Conservation (phyloP, 2,888 invertebrate species). For the Nycteola revayana region DNA sequence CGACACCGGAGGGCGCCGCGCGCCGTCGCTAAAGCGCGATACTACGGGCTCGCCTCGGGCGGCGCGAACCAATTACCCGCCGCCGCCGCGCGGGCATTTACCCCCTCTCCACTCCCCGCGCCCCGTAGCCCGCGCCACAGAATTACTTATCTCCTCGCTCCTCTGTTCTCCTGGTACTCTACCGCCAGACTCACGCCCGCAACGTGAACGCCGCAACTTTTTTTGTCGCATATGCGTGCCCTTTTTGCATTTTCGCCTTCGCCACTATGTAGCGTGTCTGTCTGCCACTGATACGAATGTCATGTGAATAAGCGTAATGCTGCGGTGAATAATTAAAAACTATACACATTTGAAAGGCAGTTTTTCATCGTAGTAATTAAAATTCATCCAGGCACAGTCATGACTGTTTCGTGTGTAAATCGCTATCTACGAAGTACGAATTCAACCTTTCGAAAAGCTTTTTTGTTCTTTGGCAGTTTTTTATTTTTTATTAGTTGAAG, state of each 20-base stretch:
- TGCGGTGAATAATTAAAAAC: not conserved
- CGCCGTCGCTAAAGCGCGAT: conserved; percentile 80
- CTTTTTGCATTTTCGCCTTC: conserved; percentile 27
- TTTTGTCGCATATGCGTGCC: conserved; percentile 41
- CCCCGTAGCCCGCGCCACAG: conserved; percentile 44
- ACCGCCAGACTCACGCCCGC: conserved; percentile 73
- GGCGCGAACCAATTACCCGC: conserved; percentile 82
- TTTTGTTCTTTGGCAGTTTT: too few species aligned
- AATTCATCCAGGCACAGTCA: too few species aligned
- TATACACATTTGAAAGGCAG: too few species aligned
- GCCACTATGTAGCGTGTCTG: conserved; percentile 2
- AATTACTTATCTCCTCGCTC: conserved; percentile 68
- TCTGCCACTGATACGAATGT: conserved; percentile 2
- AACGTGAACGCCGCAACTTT: conserved; percentile 65
- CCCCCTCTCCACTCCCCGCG: conserved; percentile 54
- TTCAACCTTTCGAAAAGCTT: too few species aligned
- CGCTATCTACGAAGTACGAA: too few species aligned
- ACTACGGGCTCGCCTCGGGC: conserved; percentile 81
- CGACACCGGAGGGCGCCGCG: conserved; percentile 75
- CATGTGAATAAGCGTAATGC: conserved; percentile 4
- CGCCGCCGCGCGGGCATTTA: conserved; percentile 75
- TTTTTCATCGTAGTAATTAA: too few species aligned
- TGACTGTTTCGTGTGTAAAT: too few species aligned
- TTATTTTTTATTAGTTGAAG: too few species aligned
- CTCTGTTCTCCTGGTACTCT: conserved; percentile 67